phyloP scores from a whole-genome alignment of 1,140 invertebrate genomes.

The Trichonephila clavata region DNA sequence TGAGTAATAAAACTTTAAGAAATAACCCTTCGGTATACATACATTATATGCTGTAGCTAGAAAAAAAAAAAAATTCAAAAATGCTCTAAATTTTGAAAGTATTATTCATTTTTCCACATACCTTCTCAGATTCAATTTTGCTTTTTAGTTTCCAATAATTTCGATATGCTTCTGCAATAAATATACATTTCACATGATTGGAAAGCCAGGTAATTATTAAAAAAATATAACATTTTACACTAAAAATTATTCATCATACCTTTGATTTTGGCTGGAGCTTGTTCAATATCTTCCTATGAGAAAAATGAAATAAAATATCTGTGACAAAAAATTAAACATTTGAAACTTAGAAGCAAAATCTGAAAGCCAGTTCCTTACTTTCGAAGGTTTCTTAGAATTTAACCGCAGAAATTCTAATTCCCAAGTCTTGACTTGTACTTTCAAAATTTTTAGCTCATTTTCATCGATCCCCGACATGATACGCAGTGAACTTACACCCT shows the following conservation, averaged over 20 bases:
- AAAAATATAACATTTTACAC: too few species aligned
- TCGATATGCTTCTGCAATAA: constrained; percentile 53
- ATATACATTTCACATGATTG: not conserved
- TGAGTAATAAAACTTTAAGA: too few species aligned
- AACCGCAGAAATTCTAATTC: constrained; percentile 46
- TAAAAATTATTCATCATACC: constrained; percentile 23
- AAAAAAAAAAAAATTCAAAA: too few species aligned
- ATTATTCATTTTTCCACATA: not conserved
- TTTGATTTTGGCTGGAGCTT: constrained; percentile 43
- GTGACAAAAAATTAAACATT: not conserved
- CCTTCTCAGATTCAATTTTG: not conserved
- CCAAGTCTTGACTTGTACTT: constrained; percentile 55
- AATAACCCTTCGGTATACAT: too few species aligned
- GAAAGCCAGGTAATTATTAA: too few species aligned
- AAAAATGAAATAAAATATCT: not conserved
- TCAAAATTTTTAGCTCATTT: constrained; percentile 40
- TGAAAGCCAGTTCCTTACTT: not conserved
- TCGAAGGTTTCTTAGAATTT: constrained; percentile 48
- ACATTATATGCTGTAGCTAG: too few species aligned
- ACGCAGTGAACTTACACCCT: not conserved
- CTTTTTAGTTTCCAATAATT: constrained; percentile 66
- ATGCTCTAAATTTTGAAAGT: too few species aligned
- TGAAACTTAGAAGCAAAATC: not conserved
- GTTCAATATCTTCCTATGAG: constrained; percentile 56
- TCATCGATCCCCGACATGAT: not conserved